Evolutionary conservation across 2,797 vertebrate species (phyloP).

Genomic region (Protosalanx chinensis): DNA sequence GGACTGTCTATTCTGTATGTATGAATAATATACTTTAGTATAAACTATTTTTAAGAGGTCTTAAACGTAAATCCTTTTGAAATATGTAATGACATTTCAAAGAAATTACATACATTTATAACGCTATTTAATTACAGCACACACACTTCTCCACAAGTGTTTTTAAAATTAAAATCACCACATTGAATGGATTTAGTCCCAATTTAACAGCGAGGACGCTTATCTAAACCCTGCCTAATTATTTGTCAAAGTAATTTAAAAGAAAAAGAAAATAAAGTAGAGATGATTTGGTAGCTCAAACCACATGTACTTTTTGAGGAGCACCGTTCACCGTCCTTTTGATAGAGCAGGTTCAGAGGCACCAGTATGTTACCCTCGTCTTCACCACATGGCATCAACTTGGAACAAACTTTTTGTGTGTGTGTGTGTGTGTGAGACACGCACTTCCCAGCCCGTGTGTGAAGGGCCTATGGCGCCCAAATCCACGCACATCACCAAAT

Average conservation of each 20-base stretch:
- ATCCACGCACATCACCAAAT: neutral
- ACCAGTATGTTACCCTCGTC: conserved; percentile 49
- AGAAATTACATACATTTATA: neutral
- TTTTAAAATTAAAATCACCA: neutral
- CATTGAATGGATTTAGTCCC: conserved; percentile 20
- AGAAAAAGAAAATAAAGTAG: conserved; percentile 26
- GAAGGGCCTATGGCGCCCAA: too few relatives aligned
- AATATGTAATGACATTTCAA: neutral
- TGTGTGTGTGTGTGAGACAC: conserved; percentile 14
- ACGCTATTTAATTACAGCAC: neutral
- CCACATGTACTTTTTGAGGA: neutral
- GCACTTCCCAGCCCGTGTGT: conserved; percentile 29
- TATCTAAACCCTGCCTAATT: conserved; percentile 30
- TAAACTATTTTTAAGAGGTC: too few relatives aligned
- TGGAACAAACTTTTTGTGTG: conserved; percentile 51
- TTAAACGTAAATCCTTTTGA: neutral
- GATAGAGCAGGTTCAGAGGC: conserved; percentile 42
- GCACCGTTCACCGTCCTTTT: conserved; percentile 40
- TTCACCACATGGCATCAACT: conserved; percentile 61
- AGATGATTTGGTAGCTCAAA: conserved; percentile 2
- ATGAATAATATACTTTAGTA: too few relatives aligned
- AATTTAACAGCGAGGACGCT: conserved; percentile 19
- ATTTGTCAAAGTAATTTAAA: conserved; percentile 30
- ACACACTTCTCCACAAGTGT: neutral
- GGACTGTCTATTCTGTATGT: conserved; percentile 13